Evolutionary conservation across 2,113 vertebrate species (phyloP).

Genomic region (Chaetodon auriga): DNA sequence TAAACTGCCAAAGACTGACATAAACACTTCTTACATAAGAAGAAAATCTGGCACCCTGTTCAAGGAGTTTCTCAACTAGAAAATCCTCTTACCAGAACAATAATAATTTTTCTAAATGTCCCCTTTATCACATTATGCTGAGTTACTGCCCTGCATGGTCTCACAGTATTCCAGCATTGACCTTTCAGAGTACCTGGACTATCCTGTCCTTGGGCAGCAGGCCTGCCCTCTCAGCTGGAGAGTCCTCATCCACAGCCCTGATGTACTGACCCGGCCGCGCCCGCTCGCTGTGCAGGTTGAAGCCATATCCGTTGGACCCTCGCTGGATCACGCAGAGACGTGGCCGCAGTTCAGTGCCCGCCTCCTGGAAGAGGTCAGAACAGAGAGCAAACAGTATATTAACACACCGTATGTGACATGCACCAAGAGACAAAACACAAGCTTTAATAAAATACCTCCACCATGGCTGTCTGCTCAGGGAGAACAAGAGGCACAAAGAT

Average conservation of each 20-base stretch:
- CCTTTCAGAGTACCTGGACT: constrained; percentile 86
- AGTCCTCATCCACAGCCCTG: constrained; percentile 91
- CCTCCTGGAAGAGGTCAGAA: constrained; percentile 63
- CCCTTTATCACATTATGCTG: neutral
- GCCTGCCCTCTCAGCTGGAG: constrained; percentile 89
- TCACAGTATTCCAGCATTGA: neutral
- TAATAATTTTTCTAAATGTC: neutral
- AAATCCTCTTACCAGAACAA: neutral
- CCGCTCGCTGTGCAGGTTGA: constrained; percentile 98
- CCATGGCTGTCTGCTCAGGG: constrained; percentile 55
- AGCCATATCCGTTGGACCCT: constrained; percentile 90
- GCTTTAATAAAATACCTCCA: constrained; percentile 56
- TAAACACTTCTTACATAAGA: neutral
- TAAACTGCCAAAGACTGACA: neutral
- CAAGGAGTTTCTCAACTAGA: neutral
- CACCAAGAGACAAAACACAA: neutral
- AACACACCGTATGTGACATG: neutral
- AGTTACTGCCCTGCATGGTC: neutral
- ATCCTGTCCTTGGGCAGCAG: constrained; percentile 93
- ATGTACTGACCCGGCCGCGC: constrained; percentile 92
- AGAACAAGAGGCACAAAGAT: constrained; percentile 80
- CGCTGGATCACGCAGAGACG: constrained; percentile 91
- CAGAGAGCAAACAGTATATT: neutral
- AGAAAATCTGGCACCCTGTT: neutral
- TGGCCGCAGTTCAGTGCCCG: constrained; percentile 85